A percentile compares a stretch with the other conserved stretches of the same genome.
Evolutionary conservation across 2,113 vertebrate species (phyloP).

Genomic region (Cyanoliseus patagonus): DNA sequence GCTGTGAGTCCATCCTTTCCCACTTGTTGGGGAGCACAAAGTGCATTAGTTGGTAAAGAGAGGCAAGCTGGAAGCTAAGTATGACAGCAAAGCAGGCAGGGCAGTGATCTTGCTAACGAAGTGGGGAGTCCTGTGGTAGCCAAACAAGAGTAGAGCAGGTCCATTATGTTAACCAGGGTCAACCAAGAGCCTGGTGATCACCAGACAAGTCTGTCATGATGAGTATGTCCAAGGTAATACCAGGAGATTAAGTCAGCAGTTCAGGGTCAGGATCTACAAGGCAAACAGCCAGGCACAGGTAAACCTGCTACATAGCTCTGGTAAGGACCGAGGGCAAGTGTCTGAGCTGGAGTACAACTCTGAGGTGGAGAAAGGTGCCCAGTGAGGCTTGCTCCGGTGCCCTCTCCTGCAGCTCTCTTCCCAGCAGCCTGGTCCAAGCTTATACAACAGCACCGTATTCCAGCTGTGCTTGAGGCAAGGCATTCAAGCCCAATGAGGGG

Average conservation of each 20-base stretch:
- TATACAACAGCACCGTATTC: not conserved
- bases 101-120: not conserved
- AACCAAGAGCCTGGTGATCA: not conserved
- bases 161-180: not conserved
- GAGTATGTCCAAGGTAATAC: not conserved
- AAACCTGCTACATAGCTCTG: not conserved
- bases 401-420: not conserved
- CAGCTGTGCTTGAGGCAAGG: not conserved
- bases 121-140: not conserved
- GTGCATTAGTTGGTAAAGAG: not conserved
- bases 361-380: not conserved
- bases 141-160: not conserved
- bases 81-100: not conserved
- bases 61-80: not conserved
- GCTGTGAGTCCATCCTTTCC: not conserved
- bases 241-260: not conserved
- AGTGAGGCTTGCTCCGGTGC: not conserved
- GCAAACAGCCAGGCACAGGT: not conserved
- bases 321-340: too few species aligned
- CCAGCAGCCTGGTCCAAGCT: not conserved
- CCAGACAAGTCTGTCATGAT: not conserved
- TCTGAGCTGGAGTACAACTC: not conserved
- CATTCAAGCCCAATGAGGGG: not conserved
- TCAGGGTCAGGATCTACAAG: not conserved
- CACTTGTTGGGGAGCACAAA: not conserved